Base-by-base conservation (phyloP, 2,113 vertebrate species). In the Apaloderma vittatum region DNA sequence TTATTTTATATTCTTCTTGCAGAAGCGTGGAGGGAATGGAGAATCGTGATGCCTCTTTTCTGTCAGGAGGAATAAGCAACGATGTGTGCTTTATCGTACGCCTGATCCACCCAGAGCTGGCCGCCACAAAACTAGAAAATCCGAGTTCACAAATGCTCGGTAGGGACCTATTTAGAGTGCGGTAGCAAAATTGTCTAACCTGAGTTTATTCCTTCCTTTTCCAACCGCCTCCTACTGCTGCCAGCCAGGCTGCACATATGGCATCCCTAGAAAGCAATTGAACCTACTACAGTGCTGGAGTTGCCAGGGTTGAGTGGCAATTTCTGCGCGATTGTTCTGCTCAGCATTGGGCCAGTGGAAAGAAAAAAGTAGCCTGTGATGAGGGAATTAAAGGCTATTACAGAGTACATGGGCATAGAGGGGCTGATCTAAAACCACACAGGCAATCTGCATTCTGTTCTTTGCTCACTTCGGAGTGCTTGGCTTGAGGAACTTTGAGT, bases 281-380 rank as follows among this genome's bases (percentile, higher is more conserved):
- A 92, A 76, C 29, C 0, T 65, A 36, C 82, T 61, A 63, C 94
- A 80, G 3, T 67, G 79, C 92, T 61, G 76, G 68, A 89, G 76
- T 49, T 97, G 86, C 94, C 73, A 88, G 83, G 75, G 92, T 57
- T 95, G 94, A 97, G 96, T 88, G 79, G 96, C 93, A 94, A 95
- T 97, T 95, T 95, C 79, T 80, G 29, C 92, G 65, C 92, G 59
- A 95, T 97, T 97, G 92, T 93, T 94, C 88, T 86, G 94, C 96
- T 95, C 92, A 94, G 92, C 82, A 45, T 22, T 75, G 83, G 92
- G 84, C 86, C 77, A 32, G 61, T 61, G 49, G 45, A 57, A 73
- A 91, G 67, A 87, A 88, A 93, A 93, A 97, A 97, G 86, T 61
- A 95, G 68, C 76, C 70, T 30, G 73, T 94, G 92, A 97, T 96